Percentiles rank a stretch among this genome's conserved stretches.
Conservation (phyloP, 1,140 invertebrate species). For the Bombus waltoni region DNA sequence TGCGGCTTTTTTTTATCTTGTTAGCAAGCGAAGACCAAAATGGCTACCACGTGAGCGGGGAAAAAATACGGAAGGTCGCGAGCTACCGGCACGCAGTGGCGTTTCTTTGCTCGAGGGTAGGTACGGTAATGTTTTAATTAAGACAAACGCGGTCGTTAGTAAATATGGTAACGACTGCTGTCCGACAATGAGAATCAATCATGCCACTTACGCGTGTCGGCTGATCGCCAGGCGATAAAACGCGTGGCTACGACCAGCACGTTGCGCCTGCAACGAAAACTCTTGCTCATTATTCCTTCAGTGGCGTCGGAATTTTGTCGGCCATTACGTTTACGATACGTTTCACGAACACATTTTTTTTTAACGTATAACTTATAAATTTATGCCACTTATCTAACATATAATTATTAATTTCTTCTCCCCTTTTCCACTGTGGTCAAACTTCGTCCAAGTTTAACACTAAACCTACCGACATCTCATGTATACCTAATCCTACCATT, state of each 20-base stretch:
- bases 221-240: constrained; percentile 67
- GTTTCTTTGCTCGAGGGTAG: constrained; percentile 48
- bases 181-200: constrained; percentile 73
- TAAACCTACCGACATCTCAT: too few species aligned
- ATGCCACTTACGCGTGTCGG: constrained; percentile 70
- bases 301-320: constrained; percentile 1
- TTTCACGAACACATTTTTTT: background rate
- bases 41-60: background rate
- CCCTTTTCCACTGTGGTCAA: background rate
- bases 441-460: background rate
- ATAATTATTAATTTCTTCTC: background rate
- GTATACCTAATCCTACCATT: too few species aligned
- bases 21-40: background rate
- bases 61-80: constrained; percentile 40
- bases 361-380: background rate
- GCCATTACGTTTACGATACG: background rate
- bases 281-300: constrained; percentile 27
- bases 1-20: background rate
- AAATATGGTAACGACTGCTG: constrained; percentile 73
- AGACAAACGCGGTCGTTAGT: constrained; percentile 69
- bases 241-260: constrained; percentile 17
- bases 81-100: constrained; percentile 40
- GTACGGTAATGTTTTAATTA: constrained; percentile 70
- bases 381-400: background rate
- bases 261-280: constrained; percentile 36